Evolutionary conservation across 2,113 vertebrate species (phyloP).

Genomic region (Eubucco bourcierii): DNA sequence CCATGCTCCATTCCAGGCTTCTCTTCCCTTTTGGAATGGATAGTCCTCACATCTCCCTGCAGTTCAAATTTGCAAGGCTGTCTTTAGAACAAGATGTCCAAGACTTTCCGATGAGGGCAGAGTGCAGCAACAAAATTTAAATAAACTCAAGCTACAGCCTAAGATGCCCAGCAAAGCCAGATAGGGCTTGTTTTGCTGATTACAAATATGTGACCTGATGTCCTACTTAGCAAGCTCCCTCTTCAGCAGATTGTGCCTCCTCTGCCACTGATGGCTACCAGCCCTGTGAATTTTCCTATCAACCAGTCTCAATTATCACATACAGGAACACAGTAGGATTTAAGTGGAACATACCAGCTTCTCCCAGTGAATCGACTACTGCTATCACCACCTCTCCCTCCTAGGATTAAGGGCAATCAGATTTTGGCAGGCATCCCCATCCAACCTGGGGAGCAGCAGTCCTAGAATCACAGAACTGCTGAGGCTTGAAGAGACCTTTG

Average conservation of each 20-base stretch:
- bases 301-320: neutral
- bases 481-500: too few species aligned
- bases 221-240: neutral
- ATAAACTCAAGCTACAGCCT: neutral
- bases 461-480: too few species aligned
- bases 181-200: neutral
- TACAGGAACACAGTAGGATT: accelerated
- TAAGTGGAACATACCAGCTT: neutral
- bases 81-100: neutral
- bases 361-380: neutral
- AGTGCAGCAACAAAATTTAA: neutral
- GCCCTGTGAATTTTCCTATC: neutral
- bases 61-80: neutral
- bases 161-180: neutral
- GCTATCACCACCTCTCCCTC: neutral
- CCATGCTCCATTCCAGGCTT: accelerated
- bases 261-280: neutral
- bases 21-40: neutral
- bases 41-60: neutral
- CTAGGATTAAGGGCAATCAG: too few species aligned
- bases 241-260: neutral
- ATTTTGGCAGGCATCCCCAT: neutral
- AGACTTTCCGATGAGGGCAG: neutral
- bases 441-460: accelerated
- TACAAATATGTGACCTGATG: neutral